Base-by-base conservation (phyloP, 2,797 vertebrate species). In the Sebastes trivittatus region DNA sequence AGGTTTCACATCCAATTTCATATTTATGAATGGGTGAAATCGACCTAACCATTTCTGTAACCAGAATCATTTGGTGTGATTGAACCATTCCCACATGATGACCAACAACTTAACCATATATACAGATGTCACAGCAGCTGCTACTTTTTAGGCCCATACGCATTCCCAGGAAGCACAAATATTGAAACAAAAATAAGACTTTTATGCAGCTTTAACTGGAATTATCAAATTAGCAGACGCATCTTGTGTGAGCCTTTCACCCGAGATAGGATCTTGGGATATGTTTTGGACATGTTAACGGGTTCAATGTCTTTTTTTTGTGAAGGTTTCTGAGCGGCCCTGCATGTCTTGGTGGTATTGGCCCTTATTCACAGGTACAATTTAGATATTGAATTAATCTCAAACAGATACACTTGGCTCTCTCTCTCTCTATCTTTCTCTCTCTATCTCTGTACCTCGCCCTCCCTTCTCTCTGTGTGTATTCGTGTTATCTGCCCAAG, bases 401-500 rank as follows among this genome's bases (percentile, higher is more conserved):
- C 66, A 70, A 68, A 75, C 64, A 71, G 63, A 83, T 61, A 75
- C 73, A 85, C 90, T 90, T 90, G 91, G 77, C 86, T 85, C 3
- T 46, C 42, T 18, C 42, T 42, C 38, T 5, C 36, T 38, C 36
- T 11, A 7, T 30, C 34, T 38, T 13, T 38, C 2, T 58, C 80
- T 66, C 56, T 68, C 56, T 67, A 34, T 23, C 62, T 52, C 3
- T 56, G n/a, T 18, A 0, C 20, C 59, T n/a, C 16, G 56, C n/a
- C 58, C 65, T 23, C 67, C 64, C 27, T 20, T 18, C 52, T 67
- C n/a, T 67, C n/a, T 38, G 36, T 67, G 71, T 58, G 77, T 72
- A 70, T 75, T 80, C 66, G 55, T 88, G 84, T 89, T 90, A 81
- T 90, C 92, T 86, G 55, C 92, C 92, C 90, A 93, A 93, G 83